Evolutionary conservation across 2,888 invertebrate species (phyloP), one percentile per base, ranked within the genome.

Genomic region (Andrena camellia): DNA sequence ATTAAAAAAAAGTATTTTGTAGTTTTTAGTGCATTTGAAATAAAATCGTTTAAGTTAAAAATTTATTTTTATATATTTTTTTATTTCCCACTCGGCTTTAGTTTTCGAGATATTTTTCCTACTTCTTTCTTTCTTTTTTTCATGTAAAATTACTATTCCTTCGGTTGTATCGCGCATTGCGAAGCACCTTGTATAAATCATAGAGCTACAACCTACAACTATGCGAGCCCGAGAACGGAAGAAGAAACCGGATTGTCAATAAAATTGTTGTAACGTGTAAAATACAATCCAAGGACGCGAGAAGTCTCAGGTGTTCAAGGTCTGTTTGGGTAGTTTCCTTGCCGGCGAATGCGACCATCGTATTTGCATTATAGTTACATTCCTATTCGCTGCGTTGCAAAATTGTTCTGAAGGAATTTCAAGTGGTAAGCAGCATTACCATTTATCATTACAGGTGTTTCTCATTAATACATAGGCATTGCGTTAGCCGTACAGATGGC

Each of bases 201-300:
- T 23, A 50, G 8, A 52, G 23, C 17, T 17, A 42, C 42, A 42
- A 42, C 42, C 42, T 17, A 17, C 17, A 42, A 42, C 42, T 31
- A 4, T 1, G n/a, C 54, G 17, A 57, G 1, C 23, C 57, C 54
- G 17, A 54, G 62, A 23, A 60, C 67, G 63, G 68, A 78, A 69
- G 63, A 78, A 63, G 59, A 73, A 75, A 75, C 75, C 62, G 74
- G 68, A 75, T 75, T 35, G 68, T 57, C 57, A 57, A 75, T 42
- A 42, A 42, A 42, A 42, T 75, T 75, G 54, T 78, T 52, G 60
- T 20, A 31, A 48, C 57, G 33, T 31, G 57, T 50, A n/a, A 10
- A 64, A 69, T 54, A 76, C 17, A 69, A 75, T 63, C 76, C 76
- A 69, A 69, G 78, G 75, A 20, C 64, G 63, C 20, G 48, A 42